These are phyloP conservation scores for Trichosurus vulpecula DNA, from an alignment of 2,797 vertebrate species.

Conservation along the genomic window DNA sequence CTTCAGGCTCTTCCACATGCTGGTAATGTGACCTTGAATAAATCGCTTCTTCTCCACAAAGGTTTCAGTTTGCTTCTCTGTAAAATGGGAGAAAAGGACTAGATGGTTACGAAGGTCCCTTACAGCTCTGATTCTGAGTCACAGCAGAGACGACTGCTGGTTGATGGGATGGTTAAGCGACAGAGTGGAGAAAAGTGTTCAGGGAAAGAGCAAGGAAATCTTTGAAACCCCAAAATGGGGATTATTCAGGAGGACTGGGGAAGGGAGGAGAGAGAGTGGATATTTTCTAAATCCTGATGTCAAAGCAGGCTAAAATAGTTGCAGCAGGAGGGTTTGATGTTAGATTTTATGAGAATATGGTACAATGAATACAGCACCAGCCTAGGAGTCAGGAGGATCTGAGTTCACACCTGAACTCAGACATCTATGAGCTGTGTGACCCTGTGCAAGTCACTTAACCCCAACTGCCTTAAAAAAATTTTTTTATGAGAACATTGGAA, in stretches of 20 bases:
- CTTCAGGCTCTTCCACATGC: background rate
- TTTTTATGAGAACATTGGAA: background rate
- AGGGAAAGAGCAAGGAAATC: background rate
- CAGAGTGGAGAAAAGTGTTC: background rate
- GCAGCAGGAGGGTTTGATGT: background rate
- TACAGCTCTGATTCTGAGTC: too few relatives aligned
- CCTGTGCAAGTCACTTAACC: background rate
- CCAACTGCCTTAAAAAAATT: background rate
- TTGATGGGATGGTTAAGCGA: background rate
- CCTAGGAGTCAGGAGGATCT: background rate
- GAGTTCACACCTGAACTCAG: background rate
- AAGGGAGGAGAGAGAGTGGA: background rate
- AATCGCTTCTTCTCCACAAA: background rate
- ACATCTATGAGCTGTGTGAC: background rate
- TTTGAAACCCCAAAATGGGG: background rate
- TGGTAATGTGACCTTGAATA: background rate
- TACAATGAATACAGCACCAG: background rate
- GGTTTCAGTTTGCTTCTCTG: background rate
- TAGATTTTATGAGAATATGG: background rate
- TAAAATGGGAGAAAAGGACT: too few relatives aligned
- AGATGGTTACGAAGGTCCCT: too few relatives aligned
- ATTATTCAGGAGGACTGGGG: background rate
- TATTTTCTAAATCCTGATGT: background rate
- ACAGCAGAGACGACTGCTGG: background rate
- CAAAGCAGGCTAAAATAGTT: background rate